Evolutionary conservation across 2,888 invertebrate species (phyloP), one percentile per base, ranked within the genome.

Genomic region (Caenorhabditis imperialis): DNA sequence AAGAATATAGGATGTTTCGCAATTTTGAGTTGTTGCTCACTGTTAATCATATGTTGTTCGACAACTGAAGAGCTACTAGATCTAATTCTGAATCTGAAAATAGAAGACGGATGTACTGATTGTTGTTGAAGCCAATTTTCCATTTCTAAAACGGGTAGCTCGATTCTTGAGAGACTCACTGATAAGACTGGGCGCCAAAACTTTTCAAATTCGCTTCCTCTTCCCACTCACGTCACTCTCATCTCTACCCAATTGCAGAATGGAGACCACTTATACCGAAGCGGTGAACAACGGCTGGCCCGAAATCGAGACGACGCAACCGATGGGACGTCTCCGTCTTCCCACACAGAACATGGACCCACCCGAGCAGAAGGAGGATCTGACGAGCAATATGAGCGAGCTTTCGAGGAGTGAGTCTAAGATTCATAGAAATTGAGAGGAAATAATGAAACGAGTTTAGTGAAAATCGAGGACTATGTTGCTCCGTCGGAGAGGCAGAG

Each of bases 321-420:
- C 42, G 35, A 27, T 51, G 44, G 67, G 67, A 20, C 25, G 67
- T 37, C 67, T 67, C 6, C 57, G 67, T 33, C 50, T 67, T n/a
- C 67, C 67, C 20, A 58, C 51, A 20, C 67, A 67, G 12, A 67
- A 67, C 37, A 67, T 67, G 67, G 67, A 67, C 23, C 57, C 57
- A n/a, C 67, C 67, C 1, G 67, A 67, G 50, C 57, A 57, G 20
- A 67, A 57, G 23, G 57, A 67, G 23, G 67, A 67, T n/a, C 12
- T 33, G 37, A n/a, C n/a, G n/a, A n/a, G n/a, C n/a, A 37, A 48
- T 8, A 57, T 67, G 6, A 54, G 63, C 6, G 67, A 67, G 37
- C 45, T 67, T 4, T 50, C 48, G 2, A 57, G 67, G 44, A 67
- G 67, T 65, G 42, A 55, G 33, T 12, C 14, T 10, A 3, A 16